phyloP scores from a whole-genome alignment of 2,888 invertebrate species.

The Phorcus lineatus region DNA sequence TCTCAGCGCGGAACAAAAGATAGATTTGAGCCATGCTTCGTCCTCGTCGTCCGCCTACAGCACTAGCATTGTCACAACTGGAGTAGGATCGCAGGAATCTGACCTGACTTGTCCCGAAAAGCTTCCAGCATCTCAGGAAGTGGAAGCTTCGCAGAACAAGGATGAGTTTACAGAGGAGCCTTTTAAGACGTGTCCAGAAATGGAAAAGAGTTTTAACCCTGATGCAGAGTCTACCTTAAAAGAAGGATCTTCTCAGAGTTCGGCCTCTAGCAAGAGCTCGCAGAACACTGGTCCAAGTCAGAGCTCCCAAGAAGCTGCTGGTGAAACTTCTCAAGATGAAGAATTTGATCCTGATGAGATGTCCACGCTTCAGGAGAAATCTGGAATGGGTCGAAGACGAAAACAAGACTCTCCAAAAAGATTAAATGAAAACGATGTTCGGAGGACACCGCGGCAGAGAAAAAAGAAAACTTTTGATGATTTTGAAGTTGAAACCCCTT shows the following conservation, averaged over 20 bases:
- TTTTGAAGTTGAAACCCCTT: background rate
- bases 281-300: background rate
- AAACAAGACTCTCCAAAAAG: constrained; percentile 57
- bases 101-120: too few species aligned
- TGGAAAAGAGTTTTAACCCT: background rate
- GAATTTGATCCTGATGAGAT: background rate
- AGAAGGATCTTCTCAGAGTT: background rate
- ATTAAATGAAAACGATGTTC: constrained; percentile 19
- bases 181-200: background rate
- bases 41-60: background rate
- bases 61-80: background rate
- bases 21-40: background rate
- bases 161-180: background rate
- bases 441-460: constrained; percentile 31
- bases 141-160: background rate
- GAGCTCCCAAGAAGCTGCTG: background rate
- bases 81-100: background rate
- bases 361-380: background rate
- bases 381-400: constrained; percentile 28
- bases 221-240: background rate
- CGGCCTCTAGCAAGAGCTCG: background rate
- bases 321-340: background rate
- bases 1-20: background rate
- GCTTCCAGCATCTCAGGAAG: background rate
- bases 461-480: constrained; percentile 9